Evolutionary conservation across 2,113 vertebrate genomes (phyloP).

Genomic region (Platichthys stellatus): DNA sequence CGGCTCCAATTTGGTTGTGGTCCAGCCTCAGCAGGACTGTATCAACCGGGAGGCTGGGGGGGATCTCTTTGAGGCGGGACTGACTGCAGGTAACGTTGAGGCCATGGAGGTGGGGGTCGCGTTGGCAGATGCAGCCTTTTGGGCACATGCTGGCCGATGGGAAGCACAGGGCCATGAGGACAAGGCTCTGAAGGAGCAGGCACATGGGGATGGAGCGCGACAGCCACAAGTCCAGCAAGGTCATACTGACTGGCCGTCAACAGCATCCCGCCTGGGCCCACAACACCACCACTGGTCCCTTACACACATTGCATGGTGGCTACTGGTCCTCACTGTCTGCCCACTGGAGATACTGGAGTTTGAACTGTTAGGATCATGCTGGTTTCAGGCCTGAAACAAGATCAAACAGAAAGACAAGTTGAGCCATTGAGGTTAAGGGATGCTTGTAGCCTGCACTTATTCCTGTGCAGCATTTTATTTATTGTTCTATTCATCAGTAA

Average conservation of each 20-base stretch:
- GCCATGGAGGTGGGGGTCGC: slow-evolving; percentile 84
- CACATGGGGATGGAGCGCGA: slow-evolving; percentile 98
- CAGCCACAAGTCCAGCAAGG: slow-evolving; percentile 98
- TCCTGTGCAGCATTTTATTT: too few relatives aligned
- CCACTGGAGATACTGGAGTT: slow-evolving; percentile 18
- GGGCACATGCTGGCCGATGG: slow-evolving; percentile 99
- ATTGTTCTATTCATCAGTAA: too few relatives aligned
- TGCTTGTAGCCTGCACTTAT: not conserved
- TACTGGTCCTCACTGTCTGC: slow-evolving; percentile 38
- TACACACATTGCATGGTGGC: slow-evolving; percentile 67
- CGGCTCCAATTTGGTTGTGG: slow-evolving; percentile 95
- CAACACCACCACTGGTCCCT: slow-evolving; percentile 71
- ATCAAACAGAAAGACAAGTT: slow-evolving; percentile 39
- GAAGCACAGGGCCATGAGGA: slow-evolving; percentile 98
- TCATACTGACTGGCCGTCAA: slow-evolving; percentile 91
- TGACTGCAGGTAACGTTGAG: slow-evolving; percentile 97
- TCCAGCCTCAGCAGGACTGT: slow-evolving; percentile 94
- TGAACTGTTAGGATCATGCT: slow-evolving; percentile 54
- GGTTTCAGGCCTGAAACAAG: slow-evolving; percentile 60
- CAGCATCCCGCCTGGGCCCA: slow-evolving; percentile 90
- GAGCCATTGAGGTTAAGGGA: not conserved
- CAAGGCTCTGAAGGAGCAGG: slow-evolving; percentile 97
- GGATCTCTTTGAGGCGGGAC: slow-evolving; percentile 96
- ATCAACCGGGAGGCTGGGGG: slow-evolving; percentile 92
- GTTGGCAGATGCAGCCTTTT: slow-evolving; percentile 94